Base-by-base conservation (phyloP, 2,113 vertebrate genomes). In the Rousettus leschenaultii region DNA sequence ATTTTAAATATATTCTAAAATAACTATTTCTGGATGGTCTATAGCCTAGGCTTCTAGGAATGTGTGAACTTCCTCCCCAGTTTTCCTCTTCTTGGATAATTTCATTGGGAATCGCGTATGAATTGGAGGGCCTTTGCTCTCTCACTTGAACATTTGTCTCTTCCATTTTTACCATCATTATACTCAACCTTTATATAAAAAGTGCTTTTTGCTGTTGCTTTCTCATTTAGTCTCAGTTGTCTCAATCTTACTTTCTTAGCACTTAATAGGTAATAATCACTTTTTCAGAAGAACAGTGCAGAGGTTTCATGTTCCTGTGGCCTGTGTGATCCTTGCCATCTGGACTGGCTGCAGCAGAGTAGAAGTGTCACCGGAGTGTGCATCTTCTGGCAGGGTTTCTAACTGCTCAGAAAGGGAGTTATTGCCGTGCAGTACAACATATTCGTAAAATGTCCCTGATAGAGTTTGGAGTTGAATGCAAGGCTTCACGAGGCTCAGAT, bases 91-190 rank as follows among this genome's bases (percentile, higher is more conserved):
- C 7, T 38, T 53, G 53, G 14, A 3, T 55, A 48, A 57, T 79
- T 71, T 91, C 78, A 28, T 12, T 18, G 45, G n/a, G 33, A 48
- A 10, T 68, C 83, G 35, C 3, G 5, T 35, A 9, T 66, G 33
- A 48, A 10, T 35, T 35, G 8, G 7, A 61, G n/a, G 35, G 19
- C 8, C 18, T 89, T 78, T 66, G 35, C 43, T 57, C 0, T 43
- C 33, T 71, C 68, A 6, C 38, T 24, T 68, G 61, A 71, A 74
- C 15, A 7, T 87, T 51, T 93, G 30, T 91, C 30, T 66, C 53
- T 84, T 68, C 59, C 63, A 86, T 95, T 84, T 38, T 91, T 96
- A 91, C 70, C 45, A 40, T 92, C 5, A 30, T 63, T 73, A 55
- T 59, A 51, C 13, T 90, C 33, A 88, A 21, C 48, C n/a, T 86